These are phyloP conservation scores for Cyaniris semiargus DNA, from an alignment of 2,888 invertebrate genomes.

Conservation along the genomic window DNA sequence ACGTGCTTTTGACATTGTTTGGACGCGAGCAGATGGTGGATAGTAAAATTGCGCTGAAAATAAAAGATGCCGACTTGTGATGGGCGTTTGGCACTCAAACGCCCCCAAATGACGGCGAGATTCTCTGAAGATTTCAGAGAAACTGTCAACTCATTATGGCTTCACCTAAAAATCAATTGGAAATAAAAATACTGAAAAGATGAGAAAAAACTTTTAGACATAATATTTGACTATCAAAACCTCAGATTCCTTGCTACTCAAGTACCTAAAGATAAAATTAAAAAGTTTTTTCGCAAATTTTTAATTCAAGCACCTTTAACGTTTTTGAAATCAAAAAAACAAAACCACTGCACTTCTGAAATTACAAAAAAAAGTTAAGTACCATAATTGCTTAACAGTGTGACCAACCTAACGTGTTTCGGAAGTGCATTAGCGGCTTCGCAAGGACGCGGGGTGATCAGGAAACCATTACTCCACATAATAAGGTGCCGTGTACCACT, in stretches of 20 bases:
- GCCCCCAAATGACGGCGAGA: neutral
- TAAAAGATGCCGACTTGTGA: neutral
- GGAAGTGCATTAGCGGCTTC: constrained; percentile 42
- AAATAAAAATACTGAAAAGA: too few relatives aligned
- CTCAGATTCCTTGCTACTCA: neutral
- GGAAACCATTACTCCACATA: constrained; percentile 68
- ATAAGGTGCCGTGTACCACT: constrained; percentile 71
- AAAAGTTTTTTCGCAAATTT: too few relatives aligned
- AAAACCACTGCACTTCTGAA: neutral
- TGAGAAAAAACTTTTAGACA: too few relatives aligned
- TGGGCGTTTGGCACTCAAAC: neutral
- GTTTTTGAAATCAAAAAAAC: neutral
- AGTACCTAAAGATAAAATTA: neutral
- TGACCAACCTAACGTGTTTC: constrained; percentile 33
- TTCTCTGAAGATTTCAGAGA: neutral
- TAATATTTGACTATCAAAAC: too few relatives aligned
- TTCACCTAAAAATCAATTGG: too few relatives aligned
- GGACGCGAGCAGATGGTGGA: constrained; percentile 27
- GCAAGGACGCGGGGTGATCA: constrained; percentile 55
- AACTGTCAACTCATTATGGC: neutral
- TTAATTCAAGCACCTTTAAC: too few relatives aligned
- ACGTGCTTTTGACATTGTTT: constrained; percentile 15
- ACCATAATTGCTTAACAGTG: constrained; percentile 35
- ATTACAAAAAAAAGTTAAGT: neutral
- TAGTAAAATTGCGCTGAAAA: constrained; percentile 12